These are phyloP conservation scores for Bradypodion ventrale DNA, from an alignment of 2,797 vertebrate species.

Conservation along the genomic window DNA sequence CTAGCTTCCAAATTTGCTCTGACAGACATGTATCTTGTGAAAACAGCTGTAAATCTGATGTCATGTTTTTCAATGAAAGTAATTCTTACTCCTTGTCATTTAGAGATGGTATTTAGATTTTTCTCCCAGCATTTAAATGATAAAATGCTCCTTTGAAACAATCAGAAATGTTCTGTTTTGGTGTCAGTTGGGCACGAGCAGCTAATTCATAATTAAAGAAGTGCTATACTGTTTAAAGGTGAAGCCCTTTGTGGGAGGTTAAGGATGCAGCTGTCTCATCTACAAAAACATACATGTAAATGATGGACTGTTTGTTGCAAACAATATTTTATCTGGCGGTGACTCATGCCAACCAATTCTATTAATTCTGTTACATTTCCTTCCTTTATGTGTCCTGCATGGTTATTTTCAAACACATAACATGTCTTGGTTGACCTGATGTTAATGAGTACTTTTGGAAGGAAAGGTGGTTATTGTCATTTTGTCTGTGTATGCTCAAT, in stretches of 20 bases:
- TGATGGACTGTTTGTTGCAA: constrained; percentile 53
- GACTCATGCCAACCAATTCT: constrained; percentile 20
- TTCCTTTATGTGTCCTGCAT: constrained; percentile 47
- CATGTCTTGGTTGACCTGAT: constrained; percentile 24
- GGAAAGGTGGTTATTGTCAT: neutral
- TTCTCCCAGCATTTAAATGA: constrained; percentile 15
- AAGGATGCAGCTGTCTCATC: constrained; percentile 37
- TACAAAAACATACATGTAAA: constrained; percentile 43
- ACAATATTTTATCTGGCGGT: constrained; percentile 44
- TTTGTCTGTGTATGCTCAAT: constrained; percentile 22
- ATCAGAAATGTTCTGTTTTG: constrained; percentile 38
- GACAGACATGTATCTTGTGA: constrained; percentile 61
- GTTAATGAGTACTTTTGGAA: constrained; percentile 58
- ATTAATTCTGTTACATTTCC: constrained; percentile 38
- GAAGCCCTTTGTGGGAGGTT: constrained; percentile 31
- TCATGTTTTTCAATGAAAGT: constrained; percentile 34
- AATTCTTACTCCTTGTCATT: neutral
- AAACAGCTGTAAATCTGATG: constrained; percentile 55
- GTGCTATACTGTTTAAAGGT: constrained; percentile 47
- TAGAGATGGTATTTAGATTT: neutral
- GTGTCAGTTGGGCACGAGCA: constrained; percentile 39
- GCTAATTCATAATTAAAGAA: constrained; percentile 48
- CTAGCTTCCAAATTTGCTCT: constrained; percentile 51
- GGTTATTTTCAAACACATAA: constrained; percentile 46
- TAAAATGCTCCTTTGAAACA: constrained; percentile 25